phyloP scores from a whole-genome alignment of 2,113 vertebrate genomes.

The Phoenicopterus ruber region DNA sequence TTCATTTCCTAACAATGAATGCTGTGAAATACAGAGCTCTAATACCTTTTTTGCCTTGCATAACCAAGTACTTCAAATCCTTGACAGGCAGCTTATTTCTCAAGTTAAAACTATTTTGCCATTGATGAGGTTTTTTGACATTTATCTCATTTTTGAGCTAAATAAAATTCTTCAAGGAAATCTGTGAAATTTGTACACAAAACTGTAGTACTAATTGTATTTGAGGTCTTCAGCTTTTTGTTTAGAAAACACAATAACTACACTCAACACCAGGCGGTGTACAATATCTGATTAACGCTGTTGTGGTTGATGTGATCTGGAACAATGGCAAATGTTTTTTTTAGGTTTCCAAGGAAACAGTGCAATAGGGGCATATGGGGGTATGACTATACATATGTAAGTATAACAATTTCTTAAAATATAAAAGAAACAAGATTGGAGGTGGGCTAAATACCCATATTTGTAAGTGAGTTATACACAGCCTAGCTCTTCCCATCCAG shows the following conservation, averaged over 20 bases:
- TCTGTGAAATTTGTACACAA: background rate
- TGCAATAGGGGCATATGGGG: background rate
- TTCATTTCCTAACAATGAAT: background rate
- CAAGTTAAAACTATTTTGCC: background rate
- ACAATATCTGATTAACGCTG: background rate
- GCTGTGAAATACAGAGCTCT: background rate
- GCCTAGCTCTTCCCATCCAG: background rate
- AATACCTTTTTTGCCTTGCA: background rate
- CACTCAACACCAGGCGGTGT: background rate
- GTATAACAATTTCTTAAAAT: constrained; percentile 7
- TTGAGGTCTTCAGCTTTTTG: background rate
- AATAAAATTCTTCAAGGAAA: background rate
- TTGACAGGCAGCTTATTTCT: background rate
- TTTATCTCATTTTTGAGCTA: background rate
- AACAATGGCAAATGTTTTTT: background rate
- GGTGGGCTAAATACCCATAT: background rate
- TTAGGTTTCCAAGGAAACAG: constrained; percentile 5
- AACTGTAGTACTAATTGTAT: background rate
- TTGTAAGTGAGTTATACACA: background rate
- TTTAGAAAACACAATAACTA: background rate
- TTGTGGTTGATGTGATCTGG: background rate
- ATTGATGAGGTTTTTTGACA: background rate
- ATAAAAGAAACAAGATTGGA: background rate
- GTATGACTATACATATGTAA: background rate
- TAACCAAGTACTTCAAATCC: background rate